Evolutionary conservation across 35 echinoderm and acorn worm species (phyloP).

Genomic region (Ophiothrix spiculata): DNA sequence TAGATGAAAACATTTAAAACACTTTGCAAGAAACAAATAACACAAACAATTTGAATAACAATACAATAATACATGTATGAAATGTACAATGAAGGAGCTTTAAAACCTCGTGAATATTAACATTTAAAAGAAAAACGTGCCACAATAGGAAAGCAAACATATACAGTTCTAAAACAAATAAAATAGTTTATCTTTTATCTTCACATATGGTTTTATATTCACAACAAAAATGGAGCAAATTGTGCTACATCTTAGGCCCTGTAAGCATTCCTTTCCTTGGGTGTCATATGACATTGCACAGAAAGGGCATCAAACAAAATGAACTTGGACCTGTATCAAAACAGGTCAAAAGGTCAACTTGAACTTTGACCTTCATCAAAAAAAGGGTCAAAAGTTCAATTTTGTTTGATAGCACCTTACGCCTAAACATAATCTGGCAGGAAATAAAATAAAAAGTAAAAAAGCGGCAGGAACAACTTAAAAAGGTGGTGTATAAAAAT

Average conservation of each 20-base stretch:
- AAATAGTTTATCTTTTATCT: not conserved
- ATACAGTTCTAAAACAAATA: not conserved
- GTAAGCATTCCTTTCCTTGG: not conserved
- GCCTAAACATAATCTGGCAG: not conserved
- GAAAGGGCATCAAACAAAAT: not conserved
- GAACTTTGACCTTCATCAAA: not conserved
- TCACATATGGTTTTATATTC: not conserved
- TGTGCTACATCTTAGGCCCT: not conserved
- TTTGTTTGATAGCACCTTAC: not conserved
- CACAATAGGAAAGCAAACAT: constrained; percentile 3
- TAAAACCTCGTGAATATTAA: not conserved
- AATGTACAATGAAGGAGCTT: constrained; percentile 6
- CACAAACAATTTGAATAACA: not conserved
- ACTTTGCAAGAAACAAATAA: constrained; percentile 4
- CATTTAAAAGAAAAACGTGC: not conserved
- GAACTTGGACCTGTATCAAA: not conserved
- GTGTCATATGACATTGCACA: not conserved
- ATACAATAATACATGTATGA: not conserved
- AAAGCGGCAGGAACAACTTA: constrained; percentile 5
- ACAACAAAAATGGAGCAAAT: not conserved
- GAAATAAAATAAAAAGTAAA: not conserved
- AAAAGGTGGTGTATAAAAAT: constrained; percentile 11
- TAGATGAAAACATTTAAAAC: not conserved
- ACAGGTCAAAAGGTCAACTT: not conserved
- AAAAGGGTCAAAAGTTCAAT: not conserved